Percentiles rank a stretch among this genome's conserved stretches.
Conservation (phyloP, 1,140 invertebrate genomes). For the Harlomillsia oculata region DNA sequence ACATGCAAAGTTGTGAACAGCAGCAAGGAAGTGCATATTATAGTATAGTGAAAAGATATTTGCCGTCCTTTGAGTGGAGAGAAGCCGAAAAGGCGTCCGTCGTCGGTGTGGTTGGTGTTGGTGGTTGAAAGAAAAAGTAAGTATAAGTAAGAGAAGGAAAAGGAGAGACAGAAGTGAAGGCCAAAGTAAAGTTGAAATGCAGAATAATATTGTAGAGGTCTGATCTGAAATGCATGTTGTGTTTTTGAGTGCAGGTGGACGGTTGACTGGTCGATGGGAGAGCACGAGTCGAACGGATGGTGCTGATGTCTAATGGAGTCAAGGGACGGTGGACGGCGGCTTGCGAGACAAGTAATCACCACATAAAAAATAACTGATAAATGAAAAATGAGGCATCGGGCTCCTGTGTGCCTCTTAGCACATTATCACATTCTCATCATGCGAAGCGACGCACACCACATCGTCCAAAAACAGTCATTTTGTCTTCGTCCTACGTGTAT, state of each 20-base stretch:
- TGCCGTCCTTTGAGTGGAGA: too few relatives aligned
- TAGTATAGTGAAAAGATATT: too few relatives aligned
- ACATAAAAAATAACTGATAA: conserved; percentile 9
- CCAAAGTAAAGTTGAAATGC: too few relatives aligned
- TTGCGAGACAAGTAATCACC: conserved; percentile 11
- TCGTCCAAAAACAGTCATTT: conserved; percentile 2
- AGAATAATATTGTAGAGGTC: too few relatives aligned
- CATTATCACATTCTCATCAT: conserved; percentile 16
- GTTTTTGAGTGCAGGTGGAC: neutral
- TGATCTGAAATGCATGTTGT: neutral
- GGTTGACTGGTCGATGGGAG: neutral
- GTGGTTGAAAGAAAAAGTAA: too few relatives aligned
- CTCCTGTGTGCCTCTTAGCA: conserved; percentile 17
- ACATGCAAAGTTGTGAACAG: too few relatives aligned
- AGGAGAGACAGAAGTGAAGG: too few relatives aligned
- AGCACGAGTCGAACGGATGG: neutral
- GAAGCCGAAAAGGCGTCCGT: too few relatives aligned
- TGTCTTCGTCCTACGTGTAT: too few relatives aligned
- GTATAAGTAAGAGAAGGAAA: too few relatives aligned
- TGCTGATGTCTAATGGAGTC: neutral
- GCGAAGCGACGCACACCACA: neutral
- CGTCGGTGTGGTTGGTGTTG: too few relatives aligned
- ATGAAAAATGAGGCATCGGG: conserved; percentile 17
- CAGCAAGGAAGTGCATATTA: too few relatives aligned
- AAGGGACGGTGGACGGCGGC: neutral